Percentiles rank a stretch among this genome's conserved stretches.
Evolutionary conservation across 1,140 invertebrate species (phyloP).

Genomic region (Fopius arisanus): DNA sequence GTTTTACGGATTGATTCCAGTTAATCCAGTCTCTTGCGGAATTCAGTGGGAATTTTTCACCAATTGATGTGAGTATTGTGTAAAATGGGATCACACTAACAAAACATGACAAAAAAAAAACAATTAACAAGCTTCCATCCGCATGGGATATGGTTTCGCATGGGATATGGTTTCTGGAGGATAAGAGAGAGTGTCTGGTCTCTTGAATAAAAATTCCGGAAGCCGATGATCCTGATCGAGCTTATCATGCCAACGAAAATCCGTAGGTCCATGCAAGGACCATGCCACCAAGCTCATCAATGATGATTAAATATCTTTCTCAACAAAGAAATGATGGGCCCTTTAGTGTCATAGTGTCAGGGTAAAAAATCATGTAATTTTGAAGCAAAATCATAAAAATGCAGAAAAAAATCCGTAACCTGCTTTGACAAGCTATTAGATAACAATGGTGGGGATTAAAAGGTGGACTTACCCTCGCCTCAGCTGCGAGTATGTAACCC

Average conservation of each 20-base stretch:
- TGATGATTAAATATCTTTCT: slow-evolving; percentile 27
- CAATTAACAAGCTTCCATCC: neutral
- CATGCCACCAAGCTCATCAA: slow-evolving; percentile 50
- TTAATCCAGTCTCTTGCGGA: too few species aligned
- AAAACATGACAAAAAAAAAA: slow-evolving; percentile 35
- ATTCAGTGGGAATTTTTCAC: too few species aligned
- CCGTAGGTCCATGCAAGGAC: slow-evolving; percentile 47
- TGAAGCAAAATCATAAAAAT: slow-evolving; percentile 29
- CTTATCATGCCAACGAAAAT: slow-evolving; percentile 40
- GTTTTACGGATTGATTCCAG: too few species aligned
- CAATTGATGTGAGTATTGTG: slow-evolving; percentile 37
- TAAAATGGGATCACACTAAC: slow-evolving; percentile 42
- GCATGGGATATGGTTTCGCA: neutral
- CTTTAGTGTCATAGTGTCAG: slow-evolving; percentile 27
- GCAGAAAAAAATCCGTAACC: slow-evolving; percentile 52
- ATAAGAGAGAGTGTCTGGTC: neutral
- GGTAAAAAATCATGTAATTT: slow-evolving; percentile 27
- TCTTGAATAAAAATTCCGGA: slow-evolving; percentile 33
- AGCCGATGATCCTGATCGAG: slow-evolving; percentile 27
- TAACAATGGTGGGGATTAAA: slow-evolving; percentile 19
- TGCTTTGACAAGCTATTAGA: slow-evolving; percentile 29
- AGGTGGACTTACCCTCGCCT: slow-evolving; percentile 85
- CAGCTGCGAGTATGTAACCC: slow-evolving; percentile 86
- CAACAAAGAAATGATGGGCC: slow-evolving; percentile 21
- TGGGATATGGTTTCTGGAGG: neutral